Conservation (phyloP, 2,113 vertebrate species). For the Psammodynastes pulverulentus region DNA sequence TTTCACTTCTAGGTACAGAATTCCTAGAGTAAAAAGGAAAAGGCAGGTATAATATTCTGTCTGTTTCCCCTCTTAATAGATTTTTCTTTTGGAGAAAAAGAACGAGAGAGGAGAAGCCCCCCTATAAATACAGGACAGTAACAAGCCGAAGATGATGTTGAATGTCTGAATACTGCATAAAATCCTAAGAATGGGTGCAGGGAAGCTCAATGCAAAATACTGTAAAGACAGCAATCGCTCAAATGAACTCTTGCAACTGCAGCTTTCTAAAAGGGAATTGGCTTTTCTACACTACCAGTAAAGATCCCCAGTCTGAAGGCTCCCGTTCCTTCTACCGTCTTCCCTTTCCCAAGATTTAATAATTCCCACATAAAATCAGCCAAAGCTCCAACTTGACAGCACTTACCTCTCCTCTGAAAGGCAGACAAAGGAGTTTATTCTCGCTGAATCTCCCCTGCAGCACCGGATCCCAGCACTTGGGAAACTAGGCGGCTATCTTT, state of each 20-base stretch:
- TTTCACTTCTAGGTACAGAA: not conserved
- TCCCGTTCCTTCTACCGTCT: not conserved
- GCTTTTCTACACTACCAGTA: not conserved
- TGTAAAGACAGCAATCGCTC: not conserved
- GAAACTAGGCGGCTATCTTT: not conserved
- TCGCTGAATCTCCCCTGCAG: not conserved
- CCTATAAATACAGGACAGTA: not conserved
- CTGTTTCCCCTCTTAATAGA: not conserved
- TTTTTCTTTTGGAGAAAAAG: not conserved
- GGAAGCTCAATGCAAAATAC: not conserved
- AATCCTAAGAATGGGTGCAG: not conserved
- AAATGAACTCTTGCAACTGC: not conserved
- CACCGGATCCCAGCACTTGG: too few species aligned
- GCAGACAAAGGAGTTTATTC: not conserved
- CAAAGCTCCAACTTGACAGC: conserved; percentile 21
- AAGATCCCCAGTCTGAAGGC: not conserved
- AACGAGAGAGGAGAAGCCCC: not conserved
- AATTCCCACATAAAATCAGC: not conserved
- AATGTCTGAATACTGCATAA: not conserved
- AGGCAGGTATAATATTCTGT: not conserved
- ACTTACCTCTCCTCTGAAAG: conserved; percentile 40
- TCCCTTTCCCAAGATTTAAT: not conserved
- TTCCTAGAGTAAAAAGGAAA: not conserved
- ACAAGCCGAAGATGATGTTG: not conserved
- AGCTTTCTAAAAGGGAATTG: not conserved